These are phyloP conservation scores for Psephotus haematonotus DNA, from an alignment of 2,113 vertebrate species.

Conservation along the genomic window DNA sequence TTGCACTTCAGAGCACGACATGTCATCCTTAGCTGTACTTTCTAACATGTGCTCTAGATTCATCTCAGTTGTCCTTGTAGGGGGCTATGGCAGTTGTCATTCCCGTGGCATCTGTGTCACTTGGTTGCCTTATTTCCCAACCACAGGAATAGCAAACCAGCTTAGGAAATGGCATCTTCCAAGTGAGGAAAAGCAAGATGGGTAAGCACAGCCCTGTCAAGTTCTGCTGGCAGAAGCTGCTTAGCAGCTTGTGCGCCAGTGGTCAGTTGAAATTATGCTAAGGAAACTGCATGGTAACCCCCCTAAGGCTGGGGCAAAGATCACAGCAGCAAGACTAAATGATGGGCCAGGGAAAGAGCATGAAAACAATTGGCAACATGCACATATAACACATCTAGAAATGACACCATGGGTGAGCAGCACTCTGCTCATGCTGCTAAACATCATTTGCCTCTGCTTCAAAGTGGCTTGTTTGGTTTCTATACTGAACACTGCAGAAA, in stretches of 20 bases:
- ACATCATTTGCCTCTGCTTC: background rate
- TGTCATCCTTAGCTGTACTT: background rate
- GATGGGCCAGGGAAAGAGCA: background rate
- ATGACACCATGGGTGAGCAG: background rate
- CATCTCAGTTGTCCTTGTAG: background rate
- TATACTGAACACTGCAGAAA: background rate
- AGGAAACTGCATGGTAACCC: background rate
- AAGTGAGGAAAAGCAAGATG: background rate
- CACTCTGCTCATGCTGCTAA: background rate
- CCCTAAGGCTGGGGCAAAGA: background rate
- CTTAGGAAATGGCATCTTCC: background rate
- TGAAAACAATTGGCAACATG: background rate
- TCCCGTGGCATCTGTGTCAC: background rate
- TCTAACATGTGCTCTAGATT: background rate
- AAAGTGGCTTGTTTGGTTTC: background rate
- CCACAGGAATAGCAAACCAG: background rate
- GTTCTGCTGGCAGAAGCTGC: background rate
- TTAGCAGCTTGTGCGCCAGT: background rate
- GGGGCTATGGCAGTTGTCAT: background rate
- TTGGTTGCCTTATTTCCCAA: slow-evolving; percentile 27
- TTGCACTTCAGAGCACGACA: background rate
- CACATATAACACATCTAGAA: background rate
- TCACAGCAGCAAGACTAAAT: background rate
- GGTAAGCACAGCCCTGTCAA: background rate
- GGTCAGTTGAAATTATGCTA: background rate